phyloP scores from a whole-genome alignment of 2,888 invertebrate species.

The Drosophila nigricruria region DNA sequence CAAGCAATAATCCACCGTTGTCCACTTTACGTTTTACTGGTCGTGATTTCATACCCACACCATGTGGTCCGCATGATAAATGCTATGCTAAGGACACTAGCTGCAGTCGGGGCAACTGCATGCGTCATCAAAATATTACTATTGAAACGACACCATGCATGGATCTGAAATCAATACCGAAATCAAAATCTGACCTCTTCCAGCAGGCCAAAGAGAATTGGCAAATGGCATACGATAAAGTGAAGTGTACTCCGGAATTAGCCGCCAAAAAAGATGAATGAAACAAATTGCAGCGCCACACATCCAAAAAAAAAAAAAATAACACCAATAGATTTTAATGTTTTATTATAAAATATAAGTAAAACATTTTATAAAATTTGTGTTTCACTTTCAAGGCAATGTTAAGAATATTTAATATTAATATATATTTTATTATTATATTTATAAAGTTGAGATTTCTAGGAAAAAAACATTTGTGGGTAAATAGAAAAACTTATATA shows the following conservation, averaged over 20 bases:
- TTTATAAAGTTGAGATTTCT: too few relatives aligned
- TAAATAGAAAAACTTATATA: too few relatives aligned
- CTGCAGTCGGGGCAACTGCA: conserved; percentile 46
- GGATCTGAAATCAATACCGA: background rate
- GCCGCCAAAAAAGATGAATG: background rate
- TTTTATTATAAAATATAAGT: background rate
- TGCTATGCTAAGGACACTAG: conserved; percentile 60
- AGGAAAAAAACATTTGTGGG: too few relatives aligned
- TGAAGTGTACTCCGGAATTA: background rate
- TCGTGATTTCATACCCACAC: conserved; percentile 64
- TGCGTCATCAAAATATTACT: conserved; percentile 30
- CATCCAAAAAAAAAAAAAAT: background rate
- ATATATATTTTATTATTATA: too few relatives aligned
- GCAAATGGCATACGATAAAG: conserved; percentile 22
- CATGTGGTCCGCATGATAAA: conserved; percentile 58
- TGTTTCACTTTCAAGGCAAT: background rate
- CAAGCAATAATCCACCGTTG: conserved; percentile 58
- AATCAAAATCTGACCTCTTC: background rate
- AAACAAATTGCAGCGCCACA: background rate
- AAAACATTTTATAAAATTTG: too few relatives aligned
- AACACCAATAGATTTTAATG: background rate
- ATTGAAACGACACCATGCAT: conserved; percentile 27
- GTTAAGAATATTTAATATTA: too few relatives aligned
- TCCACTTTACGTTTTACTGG: conserved; percentile 69
- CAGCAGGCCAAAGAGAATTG: conserved; percentile 16